Base-by-base conservation (phyloP, 2,888 invertebrate species). In the Clanis bilineata region DNA sequence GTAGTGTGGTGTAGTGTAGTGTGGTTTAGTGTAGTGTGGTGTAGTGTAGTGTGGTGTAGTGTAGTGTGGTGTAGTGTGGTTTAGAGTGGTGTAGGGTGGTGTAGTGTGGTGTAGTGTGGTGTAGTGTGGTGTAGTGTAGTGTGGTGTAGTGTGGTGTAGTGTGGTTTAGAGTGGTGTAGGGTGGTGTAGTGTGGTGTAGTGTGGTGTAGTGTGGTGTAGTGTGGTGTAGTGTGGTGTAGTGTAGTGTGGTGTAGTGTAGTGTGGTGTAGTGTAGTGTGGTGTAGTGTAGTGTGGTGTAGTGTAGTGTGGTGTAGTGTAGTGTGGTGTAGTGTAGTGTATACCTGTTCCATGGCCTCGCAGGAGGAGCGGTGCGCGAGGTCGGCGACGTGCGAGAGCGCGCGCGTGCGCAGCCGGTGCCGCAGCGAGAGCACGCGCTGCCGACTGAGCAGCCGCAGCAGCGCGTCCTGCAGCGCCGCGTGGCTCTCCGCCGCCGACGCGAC, bases 301-400 rank as follows among this genome's bases (percentile, higher is more conserved):
- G 39, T n/a, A 39, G 1, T n/a, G 6, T 18, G 18, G 36, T 1
- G 6, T n/a, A 18, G n/a, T 47, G 23, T 15, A 23, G 0, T 5
- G 36, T 3, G 36, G 41, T 1, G n/a, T 41, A 39, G 4, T 41
- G 7, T 5, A 41, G 41, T 15, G n/a, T 47, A 18, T 62, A 90
- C 90, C 83, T 85, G 86, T 3, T 88, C 84, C 76, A 90, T 77
- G 2, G 83, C 82, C 7, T 90, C 89, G 0, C 66, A 72, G n/a
- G 90, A 89, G 38, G 85, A 89, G 1, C 90, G 71, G 51, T 90
- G 89, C 36, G 85, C 90, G 3, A 91, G 77, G 0, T 80, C 82
- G 0, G 84, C 83, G 15, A 85, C 80, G 66, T 82, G 86, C 4
- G 70, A 45, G 70, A 81, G 77, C 55, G 86, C 88, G 44, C 83